A percentile compares a stretch with the other conserved stretches of the same genome.
phyloP scores from a whole-genome alignment of 2,113 vertebrate genomes.

The Rhipidura dahli region DNA sequence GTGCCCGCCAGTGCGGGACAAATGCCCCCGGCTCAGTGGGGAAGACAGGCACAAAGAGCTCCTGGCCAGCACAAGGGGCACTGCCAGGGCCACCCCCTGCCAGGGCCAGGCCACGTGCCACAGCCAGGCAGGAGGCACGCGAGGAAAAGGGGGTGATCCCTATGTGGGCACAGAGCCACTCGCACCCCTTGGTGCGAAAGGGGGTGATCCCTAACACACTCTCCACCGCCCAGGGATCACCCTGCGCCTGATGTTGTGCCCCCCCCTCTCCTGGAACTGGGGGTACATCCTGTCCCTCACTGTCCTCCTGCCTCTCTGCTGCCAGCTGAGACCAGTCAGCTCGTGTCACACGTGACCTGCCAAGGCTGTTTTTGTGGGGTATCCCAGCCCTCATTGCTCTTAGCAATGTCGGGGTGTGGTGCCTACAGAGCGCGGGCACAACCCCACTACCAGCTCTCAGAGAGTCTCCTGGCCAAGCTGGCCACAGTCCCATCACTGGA shows the following conservation, averaged over 20 bases:
- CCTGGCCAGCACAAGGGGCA: neutral
- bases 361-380: fast-evolving
- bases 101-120: neutral
- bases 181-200: fast-evolving
- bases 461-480: neutral
- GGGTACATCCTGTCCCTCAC: neutral
- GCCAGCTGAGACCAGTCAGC: neutral
- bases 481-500: neutral
- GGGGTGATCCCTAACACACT: neutral
- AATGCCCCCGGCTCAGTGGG: neutral
- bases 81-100: neutral
- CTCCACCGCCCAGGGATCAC: fast-evolving
- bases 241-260: neutral
- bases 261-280: neutral
- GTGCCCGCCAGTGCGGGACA: neutral
- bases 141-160: neutral
- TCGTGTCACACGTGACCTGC: neutral
- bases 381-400: neutral
- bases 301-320: neutral
- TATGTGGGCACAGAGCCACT: neutral
- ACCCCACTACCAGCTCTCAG: neutral
- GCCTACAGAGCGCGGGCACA: neutral
- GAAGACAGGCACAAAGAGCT: conserved; percentile 30
- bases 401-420: neutral
- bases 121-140: neutral